Percentiles rank a stretch among this genome's conserved stretches.
These are phyloP conservation scores for Acinonyx jubatus DNA, from an alignment of 2,113 vertebrate genomes.

Conservation along the genomic window DNA sequence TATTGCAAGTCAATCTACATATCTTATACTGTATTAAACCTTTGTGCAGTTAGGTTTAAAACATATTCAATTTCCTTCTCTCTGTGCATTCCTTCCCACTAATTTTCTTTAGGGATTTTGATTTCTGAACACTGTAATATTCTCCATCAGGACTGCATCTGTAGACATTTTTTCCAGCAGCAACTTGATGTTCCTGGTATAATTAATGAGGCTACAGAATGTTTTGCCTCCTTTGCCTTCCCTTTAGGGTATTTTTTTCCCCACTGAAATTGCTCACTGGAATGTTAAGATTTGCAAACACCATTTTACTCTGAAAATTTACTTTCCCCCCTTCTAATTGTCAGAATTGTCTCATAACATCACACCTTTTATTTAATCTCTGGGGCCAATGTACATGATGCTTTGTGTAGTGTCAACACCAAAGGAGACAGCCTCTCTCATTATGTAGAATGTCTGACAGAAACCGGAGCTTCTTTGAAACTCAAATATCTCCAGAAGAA, in stretches of 20 bases:
- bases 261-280: neutral
- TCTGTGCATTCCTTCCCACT: neutral
- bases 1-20: neutral
- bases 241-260: neutral
- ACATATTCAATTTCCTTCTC: neutral
- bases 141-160: neutral
- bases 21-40: neutral
- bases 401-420: fast-evolving
- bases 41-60: neutral
- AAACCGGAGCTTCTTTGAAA: neutral
- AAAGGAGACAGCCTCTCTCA: neutral
- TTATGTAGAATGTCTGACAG: neutral
- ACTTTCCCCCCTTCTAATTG: neutral
- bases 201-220: slow-evolving; percentile 34
- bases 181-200: neutral
- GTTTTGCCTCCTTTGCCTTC: neutral
- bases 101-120: slow-evolving; percentile 47
- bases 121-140: slow-evolving; percentile 14
- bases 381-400: neutral
- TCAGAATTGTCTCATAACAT: neutral
- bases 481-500: neutral
- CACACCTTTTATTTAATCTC: neutral
- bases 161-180: slow-evolving; percentile 25
- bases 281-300: slow-evolving; percentile 45
- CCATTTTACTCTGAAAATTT: neutral